Percentiles rank a stretch among this genome's conserved stretches.
phyloP scores from a whole-genome alignment of 2,797 vertebrate species.

The Otolemur crassicaudatus region DNA sequence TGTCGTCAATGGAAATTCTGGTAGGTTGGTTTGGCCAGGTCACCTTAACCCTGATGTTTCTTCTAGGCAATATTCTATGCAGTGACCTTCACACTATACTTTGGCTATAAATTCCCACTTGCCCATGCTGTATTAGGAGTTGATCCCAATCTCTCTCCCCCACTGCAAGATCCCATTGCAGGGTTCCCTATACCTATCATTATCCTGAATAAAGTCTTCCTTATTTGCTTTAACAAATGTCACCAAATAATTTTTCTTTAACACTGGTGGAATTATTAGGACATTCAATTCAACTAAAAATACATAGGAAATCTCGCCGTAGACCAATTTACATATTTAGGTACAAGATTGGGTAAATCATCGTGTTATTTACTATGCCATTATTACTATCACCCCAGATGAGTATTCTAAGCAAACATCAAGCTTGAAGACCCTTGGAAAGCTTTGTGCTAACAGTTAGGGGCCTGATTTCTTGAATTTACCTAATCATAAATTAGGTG shows the following conservation, averaged over 20 bases:
- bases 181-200: not conserved
- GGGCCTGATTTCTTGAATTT: not conserved
- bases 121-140: not conserved
- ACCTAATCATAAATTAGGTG: not conserved
- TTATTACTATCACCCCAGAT: not conserved
- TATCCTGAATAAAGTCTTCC: not conserved
- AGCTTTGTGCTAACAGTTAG: not conserved
- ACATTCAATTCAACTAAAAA: not conserved
- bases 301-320: not conserved
- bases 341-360: not conserved
- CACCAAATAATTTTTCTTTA: not conserved
- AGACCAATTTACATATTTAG: not conserved
- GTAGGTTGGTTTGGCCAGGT: not conserved
- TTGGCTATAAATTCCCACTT: not conserved
- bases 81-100: not conserved
- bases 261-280: not conserved
- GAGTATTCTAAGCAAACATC: not conserved
- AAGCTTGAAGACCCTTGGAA: not conserved
- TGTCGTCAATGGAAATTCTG: not conserved
- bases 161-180: not conserved
- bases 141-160: not conserved
- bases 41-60: not conserved
- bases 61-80: not conserved
- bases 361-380: not conserved
- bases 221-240: not conserved